Conservation (phyloP, 1,140 invertebrate genomes). For the Diprion similis region DNA sequence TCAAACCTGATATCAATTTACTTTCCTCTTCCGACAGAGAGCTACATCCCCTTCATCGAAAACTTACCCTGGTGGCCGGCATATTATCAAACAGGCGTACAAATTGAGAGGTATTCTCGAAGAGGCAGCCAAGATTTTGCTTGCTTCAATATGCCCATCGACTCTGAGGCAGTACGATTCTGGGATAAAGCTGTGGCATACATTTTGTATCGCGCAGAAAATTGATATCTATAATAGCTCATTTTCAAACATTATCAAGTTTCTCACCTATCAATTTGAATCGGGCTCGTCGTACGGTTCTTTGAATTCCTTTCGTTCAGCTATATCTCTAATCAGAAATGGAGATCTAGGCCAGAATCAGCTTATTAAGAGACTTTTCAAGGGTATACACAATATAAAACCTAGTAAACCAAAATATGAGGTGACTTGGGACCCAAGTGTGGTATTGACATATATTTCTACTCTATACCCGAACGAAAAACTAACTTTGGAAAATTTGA, state of each 20-base stretch:
- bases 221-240: not conserved
- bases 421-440: not conserved
- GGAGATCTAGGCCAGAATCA: not conserved
- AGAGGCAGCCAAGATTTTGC: slow-evolving; percentile 4
- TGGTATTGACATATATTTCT: not conserved
- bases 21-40: not conserved
- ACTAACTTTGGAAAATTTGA: slow-evolving; percentile 24
- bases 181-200: not conserved
- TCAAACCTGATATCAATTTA: not conserved
- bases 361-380: not conserved
- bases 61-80: not conserved
- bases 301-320: not conserved
- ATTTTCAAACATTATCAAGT: not conserved
- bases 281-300: not conserved
- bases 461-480: not conserved
- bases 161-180: not conserved
- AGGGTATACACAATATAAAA: not conserved
- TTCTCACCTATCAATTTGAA: not conserved
- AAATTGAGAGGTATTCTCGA: not conserved
- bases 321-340: not conserved
- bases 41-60: not conserved
- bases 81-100: too few relatives aligned
- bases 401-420: not conserved
- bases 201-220: not conserved
- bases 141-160: not conserved